These are phyloP conservation scores for Tetragonula clypearis DNA, from an alignment of 1,140 invertebrate genomes.

Conservation along the genomic window DNA sequence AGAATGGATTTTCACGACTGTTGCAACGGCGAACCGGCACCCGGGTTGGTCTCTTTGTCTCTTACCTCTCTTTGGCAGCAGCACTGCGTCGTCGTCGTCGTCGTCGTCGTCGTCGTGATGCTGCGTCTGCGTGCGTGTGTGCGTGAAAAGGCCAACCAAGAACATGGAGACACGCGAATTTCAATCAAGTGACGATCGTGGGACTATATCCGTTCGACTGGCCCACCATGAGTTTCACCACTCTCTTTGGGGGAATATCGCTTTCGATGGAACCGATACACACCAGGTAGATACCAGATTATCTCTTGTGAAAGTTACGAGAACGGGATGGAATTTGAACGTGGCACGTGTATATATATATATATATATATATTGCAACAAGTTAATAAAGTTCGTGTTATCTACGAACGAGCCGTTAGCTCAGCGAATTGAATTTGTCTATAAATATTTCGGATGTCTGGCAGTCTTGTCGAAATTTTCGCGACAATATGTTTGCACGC, in stretches of 20 bases:
- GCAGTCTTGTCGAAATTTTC: background rate
- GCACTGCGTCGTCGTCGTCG: constrained; percentile 39
- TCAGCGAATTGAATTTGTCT: background rate
- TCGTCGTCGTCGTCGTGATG: constrained; percentile 8
- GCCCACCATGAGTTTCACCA: background rate
- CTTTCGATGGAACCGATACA: background rate
- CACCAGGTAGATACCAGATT: constrained; percentile 17
- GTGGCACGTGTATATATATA: background rate
- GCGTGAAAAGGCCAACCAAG: constrained; percentile 51
- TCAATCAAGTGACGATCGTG: constrained; percentile 14
- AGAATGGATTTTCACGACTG: constrained; percentile 45
- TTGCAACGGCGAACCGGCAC: constrained; percentile 35
- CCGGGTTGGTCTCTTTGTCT: constrained; percentile 8
- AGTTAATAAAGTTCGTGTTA: constrained; percentile 2
- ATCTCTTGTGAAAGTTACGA: background rate
- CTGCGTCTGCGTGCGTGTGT: constrained; percentile 58
- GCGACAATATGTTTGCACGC: background rate
- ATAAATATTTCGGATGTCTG: background rate
- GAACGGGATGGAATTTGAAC: constrained; percentile 14
- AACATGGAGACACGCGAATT: constrained; percentile 31
- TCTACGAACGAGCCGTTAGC: background rate
- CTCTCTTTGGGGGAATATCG: background rate
- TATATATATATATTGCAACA: background rate
- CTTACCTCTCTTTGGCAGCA: constrained; percentile 28
- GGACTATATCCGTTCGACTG: background rate